These are phyloP conservation scores for Rhorus exstirpatorius DNA, from an alignment of 2,888 invertebrate species.

Conservation along the genomic window DNA sequence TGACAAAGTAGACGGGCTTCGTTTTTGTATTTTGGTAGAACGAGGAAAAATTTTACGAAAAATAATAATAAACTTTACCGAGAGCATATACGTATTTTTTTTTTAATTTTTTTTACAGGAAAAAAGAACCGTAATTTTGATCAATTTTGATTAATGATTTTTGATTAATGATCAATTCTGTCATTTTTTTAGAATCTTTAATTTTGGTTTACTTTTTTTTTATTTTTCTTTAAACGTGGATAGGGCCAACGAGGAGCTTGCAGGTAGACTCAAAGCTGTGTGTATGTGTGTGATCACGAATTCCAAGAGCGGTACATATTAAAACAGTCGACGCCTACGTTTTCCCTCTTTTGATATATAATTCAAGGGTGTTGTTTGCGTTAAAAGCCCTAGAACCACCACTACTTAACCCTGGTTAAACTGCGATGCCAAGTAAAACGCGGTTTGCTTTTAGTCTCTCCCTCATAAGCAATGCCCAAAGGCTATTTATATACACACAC, in stretches of 20 bases:
- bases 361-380: constrained; percentile 85
- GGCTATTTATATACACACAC: constrained; percentile 65
- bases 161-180: too few species aligned
- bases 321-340: constrained; percentile 81
- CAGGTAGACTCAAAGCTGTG: constrained; percentile 8
- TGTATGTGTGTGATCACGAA: constrained; percentile 65
- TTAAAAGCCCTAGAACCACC: constrained; percentile 85
- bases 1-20: too few species aligned
- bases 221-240: constrained; percentile 2
- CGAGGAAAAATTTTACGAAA: too few species aligned
- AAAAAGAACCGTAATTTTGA: too few species aligned
- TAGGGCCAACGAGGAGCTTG: not conserved
- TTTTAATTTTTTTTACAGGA: too few species aligned
- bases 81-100: too few species aligned
- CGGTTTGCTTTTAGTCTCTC: constrained; percentile 83
- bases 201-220: constrained; percentile 29
- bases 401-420: constrained; percentile 85
- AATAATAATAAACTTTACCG: too few species aligned
- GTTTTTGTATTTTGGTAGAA: too few species aligned
- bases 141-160: too few species aligned
- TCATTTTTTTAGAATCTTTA: too few species aligned
- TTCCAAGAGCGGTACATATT: constrained; percentile 83
- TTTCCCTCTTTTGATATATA: constrained; percentile 85
- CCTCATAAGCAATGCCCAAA: constrained; percentile 85
- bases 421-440: constrained; percentile 85